Conservation (phyloP, 2,888 invertebrate species). For the Alviniconcha strummeri region DNA sequence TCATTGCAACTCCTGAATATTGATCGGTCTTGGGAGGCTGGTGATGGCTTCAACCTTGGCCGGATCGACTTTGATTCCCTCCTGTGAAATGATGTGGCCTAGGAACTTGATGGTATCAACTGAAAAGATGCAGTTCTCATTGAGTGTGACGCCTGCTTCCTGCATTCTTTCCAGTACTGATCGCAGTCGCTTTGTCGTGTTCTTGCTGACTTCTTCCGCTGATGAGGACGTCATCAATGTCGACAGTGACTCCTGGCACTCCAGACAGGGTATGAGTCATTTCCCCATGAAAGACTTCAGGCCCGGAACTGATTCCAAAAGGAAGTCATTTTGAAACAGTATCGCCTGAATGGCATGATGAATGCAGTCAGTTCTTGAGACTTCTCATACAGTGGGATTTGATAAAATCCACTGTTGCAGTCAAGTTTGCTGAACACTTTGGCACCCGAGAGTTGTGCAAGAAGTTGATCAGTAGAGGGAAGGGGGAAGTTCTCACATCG, state of each 20-base stretch:
- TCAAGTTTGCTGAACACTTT: too few relatives aligned
- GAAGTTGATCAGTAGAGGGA: too few relatives aligned
- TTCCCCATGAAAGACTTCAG: slow-evolving; percentile 22
- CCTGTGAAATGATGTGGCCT: too few relatives aligned
- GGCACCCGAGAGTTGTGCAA: too few relatives aligned
- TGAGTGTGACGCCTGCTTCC: background rate
- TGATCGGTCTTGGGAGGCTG: too few relatives aligned
- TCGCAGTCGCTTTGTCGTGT: slow-evolving; percentile 5
- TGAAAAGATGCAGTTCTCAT: background rate
- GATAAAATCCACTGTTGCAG: too few relatives aligned
- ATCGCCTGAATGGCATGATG: slow-evolving; percentile 30
- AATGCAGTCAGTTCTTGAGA: background rate
- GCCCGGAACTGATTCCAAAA: slow-evolving; percentile 26
- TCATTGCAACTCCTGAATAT: too few relatives aligned
- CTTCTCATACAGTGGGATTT: slow-evolving; percentile 1
- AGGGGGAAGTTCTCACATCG: too few relatives aligned
- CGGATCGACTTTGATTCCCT: too few relatives aligned
- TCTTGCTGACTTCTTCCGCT: background rate
- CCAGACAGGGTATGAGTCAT: slow-evolving; percentile 1
- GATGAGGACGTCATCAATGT: slow-evolving; percentile 18
- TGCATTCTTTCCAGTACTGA: background rate
- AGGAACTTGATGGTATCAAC: too few relatives aligned
- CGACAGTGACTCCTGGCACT: slow-evolving; percentile 1
- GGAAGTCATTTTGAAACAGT: slow-evolving; percentile 17
- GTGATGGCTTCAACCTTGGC: too few relatives aligned